Base-by-base conservation (phyloP, 2,113 vertebrate genomes). In the Calyptommatus sinebrachiatus region DNA sequence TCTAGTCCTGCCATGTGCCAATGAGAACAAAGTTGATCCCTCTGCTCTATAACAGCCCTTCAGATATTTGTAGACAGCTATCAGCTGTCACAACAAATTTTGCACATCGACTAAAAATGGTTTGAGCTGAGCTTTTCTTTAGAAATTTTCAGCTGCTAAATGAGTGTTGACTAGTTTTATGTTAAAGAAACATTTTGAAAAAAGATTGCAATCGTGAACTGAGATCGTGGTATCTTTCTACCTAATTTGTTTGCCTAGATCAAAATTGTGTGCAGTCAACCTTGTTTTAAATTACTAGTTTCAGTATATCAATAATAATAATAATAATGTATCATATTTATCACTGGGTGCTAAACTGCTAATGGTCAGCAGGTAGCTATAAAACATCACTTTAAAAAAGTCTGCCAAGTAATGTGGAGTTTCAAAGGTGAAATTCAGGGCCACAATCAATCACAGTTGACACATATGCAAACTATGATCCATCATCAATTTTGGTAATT, bases 311-410 rank as follows among this genome's bases (percentile, higher is more conserved):
- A 31, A 8, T 57, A 41, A 41, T 41, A 31, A 8, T 57, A 41
- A 41, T 41, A 70, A 14, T 81, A 72, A 74, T 14, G 45, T 22
- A 50, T 5, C 9, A 46, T 77, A 61, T 5, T 2, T 10, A 7
- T 2, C 29, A 22, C 5, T 14, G 45, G 20, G 28, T 16, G 26
- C 21, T 6, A 26, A 87, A 76, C 29, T 83, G 28, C 16, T 67
- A 62, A 82, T 81, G 67, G 50, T 24, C 53, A 26, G 18, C 11
- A 14, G 70, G 29, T 35, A 26, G 4, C 5, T 0, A 0, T 77
- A 72, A 77, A 85, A 73, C 4, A n/a, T 26, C 66, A 18, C 5
- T 77, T 28, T 76, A 83, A 82, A 77, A 45, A 29, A 76, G 60
- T 7, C 1, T 76, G 85, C 79, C 10, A 50, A 7, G n/a, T 35